These are phyloP conservation scores for Blastobasis adustella DNA, from an alignment of 2,888 invertebrate genomes.

Conservation along the genomic window DNA sequence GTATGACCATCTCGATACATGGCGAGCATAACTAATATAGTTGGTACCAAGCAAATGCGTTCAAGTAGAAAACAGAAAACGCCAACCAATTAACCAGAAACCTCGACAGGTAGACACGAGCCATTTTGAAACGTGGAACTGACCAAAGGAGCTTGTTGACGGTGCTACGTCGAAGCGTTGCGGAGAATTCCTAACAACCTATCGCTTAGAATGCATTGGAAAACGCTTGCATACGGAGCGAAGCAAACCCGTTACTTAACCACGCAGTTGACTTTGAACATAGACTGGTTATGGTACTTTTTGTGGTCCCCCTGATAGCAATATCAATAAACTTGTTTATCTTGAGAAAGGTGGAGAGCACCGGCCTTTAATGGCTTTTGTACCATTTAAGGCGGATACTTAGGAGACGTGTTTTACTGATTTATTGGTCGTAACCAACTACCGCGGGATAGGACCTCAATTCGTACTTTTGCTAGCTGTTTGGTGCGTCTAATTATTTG, in stretches of 20 bases:
- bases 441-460: neutral
- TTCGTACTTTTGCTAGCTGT: no score
- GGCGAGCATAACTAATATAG: no score
- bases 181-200: conserved; percentile 35
- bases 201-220: conserved; percentile 48
- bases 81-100: no score
- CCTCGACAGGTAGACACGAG: neutral
- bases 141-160: conserved; percentile 18
- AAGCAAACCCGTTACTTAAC: conserved; percentile 45
- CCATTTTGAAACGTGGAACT: neutral
- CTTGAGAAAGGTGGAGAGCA: conserved; percentile 36
- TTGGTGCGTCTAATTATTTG: no score
- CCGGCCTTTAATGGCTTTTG: conserved; percentile 37
- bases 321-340: conserved; percentile 55
- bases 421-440: neutral
- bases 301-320: conserved; percentile 36
- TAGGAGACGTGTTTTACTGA: conserved; percentile 1
- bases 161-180: conserved; percentile 12
- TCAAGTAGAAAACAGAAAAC: no score
- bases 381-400: conserved; percentile 24
- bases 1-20: no score
- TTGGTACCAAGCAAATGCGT: no score
- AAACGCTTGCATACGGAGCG: conserved; percentile 39
- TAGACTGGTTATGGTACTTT: conserved; percentile 42
- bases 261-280: conserved; percentile 42